These are phyloP conservation scores for Watsonalla binaria DNA, from an alignment of 2,888 invertebrate genomes.

Conservation along the genomic window DNA sequence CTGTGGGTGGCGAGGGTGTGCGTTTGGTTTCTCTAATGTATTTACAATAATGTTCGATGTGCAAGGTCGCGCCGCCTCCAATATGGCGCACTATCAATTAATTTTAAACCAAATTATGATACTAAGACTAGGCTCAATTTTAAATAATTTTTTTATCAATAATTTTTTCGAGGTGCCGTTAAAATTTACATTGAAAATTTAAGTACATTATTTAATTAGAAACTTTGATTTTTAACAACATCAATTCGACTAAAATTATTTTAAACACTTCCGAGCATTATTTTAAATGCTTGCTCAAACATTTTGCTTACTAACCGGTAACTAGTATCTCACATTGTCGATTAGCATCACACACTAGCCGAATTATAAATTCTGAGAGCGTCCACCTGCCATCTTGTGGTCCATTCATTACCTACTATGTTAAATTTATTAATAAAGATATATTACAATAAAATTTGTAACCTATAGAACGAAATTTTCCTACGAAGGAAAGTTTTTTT, in stretches of 20 bases:
- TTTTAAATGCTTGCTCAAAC: slow-evolving; percentile 77
- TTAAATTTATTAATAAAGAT: slow-evolving; percentile 56
- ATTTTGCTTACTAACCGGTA: slow-evolving; percentile 68
- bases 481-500: slow-evolving; percentile 59
- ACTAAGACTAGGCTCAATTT: slow-evolving; percentile 75
- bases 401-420: slow-evolving; percentile 69
- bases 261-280: slow-evolving; percentile 60
- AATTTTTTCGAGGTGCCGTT: slow-evolving; percentile 66
- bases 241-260: slow-evolving; percentile 75
- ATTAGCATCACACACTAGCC: slow-evolving; percentile 58
- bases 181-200: slow-evolving; percentile 76
- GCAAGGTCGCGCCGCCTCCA: slow-evolving; percentile 22
- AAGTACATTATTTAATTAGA: slow-evolving; percentile 75
- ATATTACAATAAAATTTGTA: slow-evolving; percentile 77
- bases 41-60: slow-evolving; percentile 30
- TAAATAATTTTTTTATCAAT: slow-evolving; percentile 66
- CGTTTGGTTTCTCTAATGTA: slow-evolving; percentile 41
- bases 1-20: slow-evolving; percentile 50
- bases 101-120: slow-evolving; percentile 64
- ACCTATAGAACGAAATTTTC: slow-evolving; percentile 74
- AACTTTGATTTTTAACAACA: slow-evolving; percentile 76
- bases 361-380: slow-evolving; percentile 74
- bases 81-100: slow-evolving; percentile 40
- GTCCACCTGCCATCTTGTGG: slow-evolving; percentile 64
- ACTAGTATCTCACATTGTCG: slow-evolving; percentile 55